Base-by-base conservation (phyloP, 2,888 invertebrate genomes). In the Standfussiana lucernea region DNA sequence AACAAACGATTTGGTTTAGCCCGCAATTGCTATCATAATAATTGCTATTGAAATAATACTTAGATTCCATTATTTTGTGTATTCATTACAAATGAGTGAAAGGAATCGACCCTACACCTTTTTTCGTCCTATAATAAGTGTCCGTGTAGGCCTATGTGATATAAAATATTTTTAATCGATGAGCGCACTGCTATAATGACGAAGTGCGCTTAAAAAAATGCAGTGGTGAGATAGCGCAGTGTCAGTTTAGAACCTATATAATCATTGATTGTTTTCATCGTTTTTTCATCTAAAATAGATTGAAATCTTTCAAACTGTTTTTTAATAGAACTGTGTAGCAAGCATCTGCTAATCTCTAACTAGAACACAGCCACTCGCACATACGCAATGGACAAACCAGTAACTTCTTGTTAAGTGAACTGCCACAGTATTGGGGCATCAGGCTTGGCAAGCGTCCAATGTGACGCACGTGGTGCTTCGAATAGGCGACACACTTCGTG, bases 341-440 rank as follows among this genome's bases (percentile, higher is more conserved):
- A 61, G 47, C 37, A 73, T 65, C 35, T 35, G 61, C 35, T 50
- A 42, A 42, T 50, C 35, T 56, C 32, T 24, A 84, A 53, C 72
- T 66, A 62, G 65, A 56, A 47, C 56, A 50, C 28, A 68, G 56
- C 24, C 56, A 45, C n/a, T 61, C 28, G 11, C 66, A 62, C 53
- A 70, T 56, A 74, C 72, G 78, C 82, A 75, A 40, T 75, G 61
- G 71, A 69, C 71, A 73, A 61, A 50, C 72, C 82, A 72, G 79
- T 85, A 82, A 79, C 53, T 75, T 78, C 70, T 75, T 79, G 82
- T 75, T 82, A 82, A 78, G 59, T 72, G 74, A 85, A 85, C 82
- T 79, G 82, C 84, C 70, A 67, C 70, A 78, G 64, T 79, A 84
- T 82, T 82, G 64, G 78, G 75, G 70, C 75, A 82, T 82, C 85